These are phyloP conservation scores for Falcunculus frontatus DNA, from an alignment of 2,113 vertebrate genomes.

Conservation along the genomic window DNA sequence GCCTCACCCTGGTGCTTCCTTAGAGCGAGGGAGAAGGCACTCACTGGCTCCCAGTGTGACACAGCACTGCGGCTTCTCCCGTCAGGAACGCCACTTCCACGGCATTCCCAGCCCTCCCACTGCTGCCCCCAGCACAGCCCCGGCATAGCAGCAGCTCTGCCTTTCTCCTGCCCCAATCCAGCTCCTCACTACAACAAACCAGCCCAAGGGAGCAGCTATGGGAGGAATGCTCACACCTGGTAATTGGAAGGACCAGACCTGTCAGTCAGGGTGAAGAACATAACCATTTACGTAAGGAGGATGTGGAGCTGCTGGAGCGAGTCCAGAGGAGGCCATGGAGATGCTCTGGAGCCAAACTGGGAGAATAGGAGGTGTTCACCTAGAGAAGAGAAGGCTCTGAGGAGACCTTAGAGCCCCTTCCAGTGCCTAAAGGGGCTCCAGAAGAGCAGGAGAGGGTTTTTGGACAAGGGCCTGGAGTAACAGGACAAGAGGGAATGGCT, in stretches of 20 bases:
- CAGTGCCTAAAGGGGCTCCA: not conserved
- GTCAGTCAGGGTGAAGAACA: not conserved
- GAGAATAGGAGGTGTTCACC: not conserved
- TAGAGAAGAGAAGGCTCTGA: not conserved
- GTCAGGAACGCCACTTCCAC: not conserved
- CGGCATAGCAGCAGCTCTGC: not conserved
- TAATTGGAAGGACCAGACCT: not conserved
- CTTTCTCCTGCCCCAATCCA: not conserved
- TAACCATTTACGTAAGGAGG: not conserved
- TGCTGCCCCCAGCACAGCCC: not conserved
- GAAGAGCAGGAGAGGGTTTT: not conserved
- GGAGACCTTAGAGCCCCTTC: not conserved
- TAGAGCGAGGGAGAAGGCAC: not conserved
- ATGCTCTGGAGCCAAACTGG: not conserved
- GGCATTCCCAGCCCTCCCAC: not conserved
- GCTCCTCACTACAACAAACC: not conserved
- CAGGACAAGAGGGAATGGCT: not conserved
- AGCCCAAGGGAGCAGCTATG: not conserved
- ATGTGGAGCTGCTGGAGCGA: not conserved
- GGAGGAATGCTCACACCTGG: not conserved
- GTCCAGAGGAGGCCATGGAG: not conserved
- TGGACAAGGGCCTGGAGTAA: not conserved
- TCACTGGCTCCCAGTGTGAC: not conserved
- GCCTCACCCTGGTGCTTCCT: not conserved
- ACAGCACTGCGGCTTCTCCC: fast-evolving